phyloP scores from a whole-genome alignment of 1,140 invertebrate species.

The Paramacrobiotus metropolitanus region DNA sequence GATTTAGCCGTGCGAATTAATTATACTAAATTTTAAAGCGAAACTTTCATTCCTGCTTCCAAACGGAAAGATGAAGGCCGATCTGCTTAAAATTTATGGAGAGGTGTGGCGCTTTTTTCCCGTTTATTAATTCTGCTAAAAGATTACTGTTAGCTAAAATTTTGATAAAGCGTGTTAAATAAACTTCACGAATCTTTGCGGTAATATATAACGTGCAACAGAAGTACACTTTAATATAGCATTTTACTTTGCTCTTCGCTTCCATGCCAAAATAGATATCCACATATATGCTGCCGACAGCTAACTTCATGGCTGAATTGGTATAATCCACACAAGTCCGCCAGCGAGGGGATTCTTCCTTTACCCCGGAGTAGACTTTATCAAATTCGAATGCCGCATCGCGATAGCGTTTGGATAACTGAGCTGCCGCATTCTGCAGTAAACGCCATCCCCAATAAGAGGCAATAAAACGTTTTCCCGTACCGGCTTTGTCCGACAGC shows the following conservation, averaged over 20 bases:
- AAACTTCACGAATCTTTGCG: no score
- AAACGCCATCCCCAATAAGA: background rate
- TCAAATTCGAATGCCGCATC: conserved; percentile 1
- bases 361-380: background rate
- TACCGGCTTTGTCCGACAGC: background rate
- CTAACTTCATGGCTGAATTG: conserved; percentile 1
- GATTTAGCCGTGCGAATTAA: no score
- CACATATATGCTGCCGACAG: conserved; percentile 2
- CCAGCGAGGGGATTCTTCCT: conserved; percentile 1
- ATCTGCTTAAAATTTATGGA: no score
- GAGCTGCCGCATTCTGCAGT: background rate
- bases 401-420: background rate
- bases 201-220: background rate
- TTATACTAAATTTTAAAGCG: no score
- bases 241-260: background rate
- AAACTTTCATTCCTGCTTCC: no score
- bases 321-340: conserved; percentile 1
- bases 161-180: no score
- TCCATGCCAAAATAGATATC: background rate
- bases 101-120: no score
- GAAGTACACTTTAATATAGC: background rate
- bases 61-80: no score
- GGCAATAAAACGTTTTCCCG: background rate
- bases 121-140: background rate
- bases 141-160: no score